Evolutionary conservation across 2,113 vertebrate genomes (phyloP), one percentile per base, ranked within the genome.

Genomic region (Mystacornis crossleyi): DNA sequence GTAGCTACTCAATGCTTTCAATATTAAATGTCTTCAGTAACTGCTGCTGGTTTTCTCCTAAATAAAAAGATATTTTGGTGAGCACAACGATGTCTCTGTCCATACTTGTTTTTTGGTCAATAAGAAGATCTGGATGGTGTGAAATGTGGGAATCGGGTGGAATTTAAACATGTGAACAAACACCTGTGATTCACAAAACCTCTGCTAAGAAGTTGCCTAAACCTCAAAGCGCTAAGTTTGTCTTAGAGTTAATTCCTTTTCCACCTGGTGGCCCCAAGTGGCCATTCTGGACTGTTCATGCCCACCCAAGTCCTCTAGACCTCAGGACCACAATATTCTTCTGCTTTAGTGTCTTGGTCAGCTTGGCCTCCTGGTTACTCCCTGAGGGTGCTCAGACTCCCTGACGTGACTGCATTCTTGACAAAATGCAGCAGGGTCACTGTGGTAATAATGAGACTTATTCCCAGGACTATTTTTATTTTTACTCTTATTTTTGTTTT

Each of bases 61-160:
- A 97, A 97, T 95, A 96, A 96, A 97, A 86, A 53, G 9, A 25
- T 54, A 45, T 24, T 81, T 71, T 91, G 86, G 24, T 84, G 61
- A 84, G 28, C 72, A 79, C 61, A 89, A 96, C 57, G 25, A 65
- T 58, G 72, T 81, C 36, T 94, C 43, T 81, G 48, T 95, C 64
- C 74, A 28, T 95, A 64, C 53, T 81, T 93, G 36, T 12, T 10
- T 89, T 91, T 74, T 0, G 0, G 36, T 80, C 78, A 73, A 9
- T 72, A 72, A 72, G 62, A 61, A 31, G 38, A 51, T 78, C 86
- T 84, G 53, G 14, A 21, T 79, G 48, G 48, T 55, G 64, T 71
- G 89, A 92, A 95, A 40, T 55, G 45, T 75, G 69, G 55, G 36
- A 53, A 55, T 71, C 0, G 0, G 34, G 36, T 94, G 55, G 73